phyloP scores from a whole-genome alignment of 1,140 invertebrate genomes.

The Sinella curviseta region DNA sequence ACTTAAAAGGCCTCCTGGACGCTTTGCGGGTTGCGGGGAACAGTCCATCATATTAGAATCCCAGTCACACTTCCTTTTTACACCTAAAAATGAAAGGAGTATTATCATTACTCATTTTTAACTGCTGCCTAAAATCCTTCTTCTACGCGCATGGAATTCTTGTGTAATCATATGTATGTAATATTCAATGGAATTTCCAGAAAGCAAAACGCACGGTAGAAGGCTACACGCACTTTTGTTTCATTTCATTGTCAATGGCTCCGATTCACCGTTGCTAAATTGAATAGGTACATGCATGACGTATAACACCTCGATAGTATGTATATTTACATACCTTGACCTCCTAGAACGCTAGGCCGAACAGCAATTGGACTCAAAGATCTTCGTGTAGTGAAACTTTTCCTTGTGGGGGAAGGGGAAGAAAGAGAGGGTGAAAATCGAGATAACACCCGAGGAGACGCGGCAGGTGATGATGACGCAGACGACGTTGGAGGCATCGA shows the following conservation, averaged over 20 bases:
- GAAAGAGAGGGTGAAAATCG: conserved; percentile 46
- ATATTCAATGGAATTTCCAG: too few relatives aligned
- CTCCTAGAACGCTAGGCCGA: conserved; percentile 48
- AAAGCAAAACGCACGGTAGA: too few relatives aligned
- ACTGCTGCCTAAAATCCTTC: too few relatives aligned
- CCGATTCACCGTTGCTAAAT: too few relatives aligned
- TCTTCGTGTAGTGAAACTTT: conserved; percentile 52
- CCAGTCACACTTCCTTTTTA: conserved; percentile 49
- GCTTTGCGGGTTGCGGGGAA: conserved; percentile 46
- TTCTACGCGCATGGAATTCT: too few relatives aligned
- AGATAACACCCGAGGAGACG: conserved; percentile 42
- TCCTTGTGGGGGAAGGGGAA: conserved; percentile 56
- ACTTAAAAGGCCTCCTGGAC: conserved; percentile 36
- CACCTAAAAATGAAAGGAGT: conserved; percentile 34
- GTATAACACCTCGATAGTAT: not conserved
- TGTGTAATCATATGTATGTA: too few relatives aligned
- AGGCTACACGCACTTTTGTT: too few relatives aligned
- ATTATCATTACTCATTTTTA: too few relatives aligned
- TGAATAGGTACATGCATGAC: too few relatives aligned
- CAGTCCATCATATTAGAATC: conserved; percentile 48
- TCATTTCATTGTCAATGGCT: too few relatives aligned
- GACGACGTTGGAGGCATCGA: conserved; percentile 42
- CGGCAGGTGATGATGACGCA: conserved; percentile 48
- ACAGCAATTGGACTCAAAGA: conserved; percentile 55
- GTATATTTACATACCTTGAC: conserved; percentile 28